Evolutionary conservation across 2,888 invertebrate genomes (phyloP).

Genomic region (Chloroclysta siterata): DNA sequence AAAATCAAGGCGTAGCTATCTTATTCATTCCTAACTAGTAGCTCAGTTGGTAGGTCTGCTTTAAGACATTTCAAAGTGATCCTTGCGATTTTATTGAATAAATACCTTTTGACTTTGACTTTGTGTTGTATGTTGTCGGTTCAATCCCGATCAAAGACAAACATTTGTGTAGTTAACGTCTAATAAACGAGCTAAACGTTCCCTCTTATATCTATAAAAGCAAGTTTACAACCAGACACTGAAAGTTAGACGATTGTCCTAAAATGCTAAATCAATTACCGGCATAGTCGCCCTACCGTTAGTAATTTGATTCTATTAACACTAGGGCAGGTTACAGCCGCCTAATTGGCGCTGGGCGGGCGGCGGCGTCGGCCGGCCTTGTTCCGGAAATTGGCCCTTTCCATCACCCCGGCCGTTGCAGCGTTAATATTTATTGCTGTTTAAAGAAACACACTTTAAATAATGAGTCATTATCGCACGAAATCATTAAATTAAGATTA

Average conservation of each 20-base stretch:
- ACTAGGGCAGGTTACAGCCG: constrained; percentile 45
- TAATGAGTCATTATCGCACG: constrained; percentile 1
- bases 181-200: not conserved
- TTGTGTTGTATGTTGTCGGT: no score
- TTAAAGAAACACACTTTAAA: constrained; percentile 12
- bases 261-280: constrained; percentile 25
- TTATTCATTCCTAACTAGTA: no score
- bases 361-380: constrained; percentile 23
- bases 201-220: not conserved
- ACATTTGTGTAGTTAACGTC: not conserved
- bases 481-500: not conserved
- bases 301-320: constrained; percentile 58
- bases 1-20: no score
- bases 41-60: no score
- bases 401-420: constrained; percentile 33
- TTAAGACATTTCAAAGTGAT: no score
- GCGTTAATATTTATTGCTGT: constrained; percentile 33
- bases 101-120: no score
- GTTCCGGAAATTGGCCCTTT: constrained; percentile 42
- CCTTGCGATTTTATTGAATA: no score
- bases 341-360: constrained; percentile 43
- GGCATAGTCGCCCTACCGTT: constrained; percentile 38
- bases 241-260: constrained; percentile 1
- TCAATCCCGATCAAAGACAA: no score
- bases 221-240: not conserved